Evolutionary conservation across 64 coral and sea anemone genomes (phyloP), one percentile per base, ranked within the genome.

Genomic region (Actinia tenebrosa): DNA sequence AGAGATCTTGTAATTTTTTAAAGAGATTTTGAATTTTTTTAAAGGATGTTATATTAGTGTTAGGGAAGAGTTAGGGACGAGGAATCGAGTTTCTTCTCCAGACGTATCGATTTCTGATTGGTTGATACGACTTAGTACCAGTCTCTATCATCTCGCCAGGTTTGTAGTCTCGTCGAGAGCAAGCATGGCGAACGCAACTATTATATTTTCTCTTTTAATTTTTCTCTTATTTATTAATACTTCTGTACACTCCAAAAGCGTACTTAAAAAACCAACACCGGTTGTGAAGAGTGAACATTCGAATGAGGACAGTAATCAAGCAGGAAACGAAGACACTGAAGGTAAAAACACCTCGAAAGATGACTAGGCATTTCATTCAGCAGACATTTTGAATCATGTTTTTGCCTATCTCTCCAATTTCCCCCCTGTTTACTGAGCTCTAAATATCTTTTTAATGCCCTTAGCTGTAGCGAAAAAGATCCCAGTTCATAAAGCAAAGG

Each of bases 101-200:
- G 53, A 83, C 80, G 80, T 83, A 83, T 47, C 53, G 25, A 43
- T 53, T 83, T 53, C 13, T 83, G 80, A 83, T 83, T 83, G 80
- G 80, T 56, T 43, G n/a, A 83, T 43, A 56, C 16, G 71, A 46
- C 10, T 45, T 10, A 9, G 80, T 83, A 83, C 80, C 80, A 83
- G 80, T 47, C 80, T 56, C 80, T 46, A 27, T 83, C 80, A 50
- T 50, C 37, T 83, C 9, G 46, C 10, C 23, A 2, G 1, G 23
- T 83, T n/a, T 23, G 45, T 53, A 47, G 44, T 83, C 37, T 83
- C 10, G 16, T 56, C 4, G 11, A 37, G 0, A 53, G 2, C 80
- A 45, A 83, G 53, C 44, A 83, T 83, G 80, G 80, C 47, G 80
- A n/a, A 44, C 50, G n/a, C 2, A 83, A 56, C 1, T 10, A 14